Percentiles rank a stretch among this genome's conserved stretches.
Conservation (phyloP, 2,113 vertebrate species). For the Oreochromis tanganicae region DNA sequence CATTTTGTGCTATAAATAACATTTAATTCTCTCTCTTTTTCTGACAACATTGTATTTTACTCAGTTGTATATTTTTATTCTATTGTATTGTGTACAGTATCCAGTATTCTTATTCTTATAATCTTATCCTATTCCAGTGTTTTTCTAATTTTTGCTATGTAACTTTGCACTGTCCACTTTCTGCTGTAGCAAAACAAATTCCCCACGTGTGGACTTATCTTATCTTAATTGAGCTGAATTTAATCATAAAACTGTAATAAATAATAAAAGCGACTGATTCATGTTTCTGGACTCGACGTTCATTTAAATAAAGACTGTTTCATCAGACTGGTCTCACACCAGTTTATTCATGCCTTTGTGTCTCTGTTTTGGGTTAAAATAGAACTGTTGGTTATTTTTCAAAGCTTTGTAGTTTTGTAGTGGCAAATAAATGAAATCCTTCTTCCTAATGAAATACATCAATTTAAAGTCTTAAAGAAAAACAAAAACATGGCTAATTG, state of each 20-base stretch:
- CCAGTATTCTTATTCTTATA: background rate
- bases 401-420: background rate
- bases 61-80: background rate
- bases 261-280: background rate
- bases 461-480: background rate
- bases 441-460: background rate
- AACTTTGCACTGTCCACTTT: fast-evolving
- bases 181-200: fast-evolving
- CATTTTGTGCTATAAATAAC: background rate
- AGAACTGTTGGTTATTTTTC: background rate
- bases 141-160: background rate
- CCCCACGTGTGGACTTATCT: background rate
- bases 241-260: background rate
- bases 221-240: background rate
- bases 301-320: fast-evolving
- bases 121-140: background rate
- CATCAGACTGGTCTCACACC: background rate
- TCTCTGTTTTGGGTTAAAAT: background rate
- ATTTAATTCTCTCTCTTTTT: background rate
- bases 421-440: background rate
- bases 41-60: background rate
- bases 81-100: background rate
- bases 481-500: background rate
- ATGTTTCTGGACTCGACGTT: background rate
- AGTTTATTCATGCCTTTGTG: fast-evolving